These are phyloP conservation scores for Elephantulus edwardii DNA, from an alignment of 2,113 vertebrate species.

Conservation along the genomic window DNA sequence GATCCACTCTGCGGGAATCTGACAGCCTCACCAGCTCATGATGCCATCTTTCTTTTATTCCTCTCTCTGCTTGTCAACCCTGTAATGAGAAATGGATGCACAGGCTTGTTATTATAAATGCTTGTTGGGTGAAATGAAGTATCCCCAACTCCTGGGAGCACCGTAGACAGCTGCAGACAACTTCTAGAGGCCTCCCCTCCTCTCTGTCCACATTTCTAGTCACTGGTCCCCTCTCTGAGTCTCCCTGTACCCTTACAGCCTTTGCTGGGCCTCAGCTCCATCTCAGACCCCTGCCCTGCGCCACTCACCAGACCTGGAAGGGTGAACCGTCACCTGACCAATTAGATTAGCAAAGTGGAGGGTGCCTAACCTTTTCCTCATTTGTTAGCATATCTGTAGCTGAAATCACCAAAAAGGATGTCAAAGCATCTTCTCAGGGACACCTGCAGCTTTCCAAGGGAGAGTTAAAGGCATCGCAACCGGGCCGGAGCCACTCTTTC, in stretches of 20 bases:
- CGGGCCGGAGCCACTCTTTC: not conserved
- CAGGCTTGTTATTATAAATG: not conserved
- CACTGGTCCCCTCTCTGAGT: fast-evolving
- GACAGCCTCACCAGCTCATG: fast-evolving
- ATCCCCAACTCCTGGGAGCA: not conserved
- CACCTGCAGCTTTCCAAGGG: not conserved
- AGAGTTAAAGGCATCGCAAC: fast-evolving
- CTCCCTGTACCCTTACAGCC: not conserved
- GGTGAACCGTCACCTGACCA: not conserved
- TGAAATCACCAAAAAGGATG: not conserved
- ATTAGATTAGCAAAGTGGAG: not conserved
- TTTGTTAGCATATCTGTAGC: not conserved
- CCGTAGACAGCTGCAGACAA: not conserved
- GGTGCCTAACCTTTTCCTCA: not conserved
- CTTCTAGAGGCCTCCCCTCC: not conserved
- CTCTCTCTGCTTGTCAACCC: not conserved
- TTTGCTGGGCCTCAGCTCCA: not conserved
- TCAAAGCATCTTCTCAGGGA: not conserved
- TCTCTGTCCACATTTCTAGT: not conserved
- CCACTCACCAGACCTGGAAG: not conserved
- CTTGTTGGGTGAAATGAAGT: not conserved
- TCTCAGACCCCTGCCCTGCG: not conserved
- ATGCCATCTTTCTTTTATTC: not conserved
- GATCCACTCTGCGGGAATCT: not conserved
- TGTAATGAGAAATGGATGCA: constrained; percentile 40